Evolutionary conservation across 2,888 invertebrate genomes (phyloP).

Genomic region (Panzeria rudis): DNA sequence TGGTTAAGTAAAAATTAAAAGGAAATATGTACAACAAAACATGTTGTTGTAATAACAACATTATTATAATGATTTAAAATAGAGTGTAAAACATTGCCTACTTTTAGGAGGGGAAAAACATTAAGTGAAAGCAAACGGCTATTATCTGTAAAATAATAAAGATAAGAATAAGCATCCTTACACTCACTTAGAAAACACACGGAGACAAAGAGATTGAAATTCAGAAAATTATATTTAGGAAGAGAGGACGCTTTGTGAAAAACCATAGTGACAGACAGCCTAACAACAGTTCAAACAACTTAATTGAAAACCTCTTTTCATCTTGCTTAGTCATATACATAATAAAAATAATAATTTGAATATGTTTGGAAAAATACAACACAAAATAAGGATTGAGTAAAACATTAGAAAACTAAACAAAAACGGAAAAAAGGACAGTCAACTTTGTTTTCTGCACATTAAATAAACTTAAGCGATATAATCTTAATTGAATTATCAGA

Average conservation of each 20-base stretch:
- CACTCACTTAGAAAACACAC: background rate
- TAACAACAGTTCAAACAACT: conserved; percentile 32
- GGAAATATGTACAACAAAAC: conserved; percentile 17
- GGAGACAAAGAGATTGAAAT: background rate
- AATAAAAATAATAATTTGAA: conserved; percentile 49
- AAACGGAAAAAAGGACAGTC: background rate
- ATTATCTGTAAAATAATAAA: conserved; percentile 67
- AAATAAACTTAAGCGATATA: conserved; percentile 29
- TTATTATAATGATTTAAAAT: conserved; percentile 72
- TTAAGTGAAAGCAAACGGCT: conserved; percentile 19
- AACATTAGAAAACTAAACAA: background rate
- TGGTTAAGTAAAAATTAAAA: conserved; percentile 25
- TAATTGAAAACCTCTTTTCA: conserved; percentile 63
- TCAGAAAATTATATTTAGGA: background rate
- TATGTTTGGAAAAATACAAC: conserved; percentile 15
- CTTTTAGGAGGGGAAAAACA: conserved; percentile 25
- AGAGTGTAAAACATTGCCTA: conserved; percentile 71
- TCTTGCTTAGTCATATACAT: background rate
- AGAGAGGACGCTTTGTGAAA: background rate
- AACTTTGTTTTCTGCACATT: background rate
- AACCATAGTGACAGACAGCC: conserved; percentile 1
- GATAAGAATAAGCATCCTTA: conserved; percentile 44
- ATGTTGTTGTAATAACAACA: conserved; percentile 57
- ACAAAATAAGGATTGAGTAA: background rate
- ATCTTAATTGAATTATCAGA: conserved; percentile 68